Evolutionary conservation across 2,797 vertebrate genomes (phyloP), one percentile per base, ranked within the genome.

Genomic region (Pseudochaenichthys georgianus): DNA sequence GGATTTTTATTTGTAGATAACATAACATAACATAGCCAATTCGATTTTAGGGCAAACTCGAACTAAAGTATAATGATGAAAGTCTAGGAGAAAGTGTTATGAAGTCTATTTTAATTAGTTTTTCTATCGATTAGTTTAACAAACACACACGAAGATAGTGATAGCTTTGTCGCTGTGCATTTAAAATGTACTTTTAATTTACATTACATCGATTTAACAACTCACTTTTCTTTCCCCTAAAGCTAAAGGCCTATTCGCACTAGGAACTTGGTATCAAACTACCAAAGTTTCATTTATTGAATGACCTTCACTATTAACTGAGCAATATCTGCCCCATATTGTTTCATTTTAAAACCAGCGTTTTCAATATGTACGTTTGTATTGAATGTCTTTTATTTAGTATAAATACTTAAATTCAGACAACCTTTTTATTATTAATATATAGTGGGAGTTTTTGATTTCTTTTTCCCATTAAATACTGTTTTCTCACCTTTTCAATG

Each of bases 241-340:
- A 46, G 19, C 16, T 63, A 5, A 34, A n/a, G n/a, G 13, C 15
- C 42, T 13, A 13, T 9, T 23, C 1, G 21, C 5, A 19, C 31
- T 34, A 62, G 59, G 43, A 62, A 28, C 21, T 28, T 28, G 28
- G 28, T 28, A 41, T 31, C 51, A 54, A 67, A 57, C 23, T n/a
- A 47, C 23, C 4, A 8, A 8, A 2, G 16, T 17, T 13, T 3
- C 11, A 31, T 13, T 55, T 19, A 46, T 19, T 10, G 10, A 16
- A 6, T 13, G 4, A 45, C n/a, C 38, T 42, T 9, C 23, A 12
- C 53, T 38, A 19, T 43, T 0, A 46, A 34, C 51, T 45, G 9
- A 64, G 9, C 31, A 28, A 42, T 9, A 57, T 57, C 41, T 45
- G 4, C 34, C 48, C 12, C 42, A 21, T 8, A 13, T 59, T n/a